A percentile compares a stretch with the other conserved stretches of the same genome.
These are phyloP conservation scores for Thryonomys swinderianus DNA, from an alignment of 2,113 vertebrate species.

Conservation along the genomic window DNA sequence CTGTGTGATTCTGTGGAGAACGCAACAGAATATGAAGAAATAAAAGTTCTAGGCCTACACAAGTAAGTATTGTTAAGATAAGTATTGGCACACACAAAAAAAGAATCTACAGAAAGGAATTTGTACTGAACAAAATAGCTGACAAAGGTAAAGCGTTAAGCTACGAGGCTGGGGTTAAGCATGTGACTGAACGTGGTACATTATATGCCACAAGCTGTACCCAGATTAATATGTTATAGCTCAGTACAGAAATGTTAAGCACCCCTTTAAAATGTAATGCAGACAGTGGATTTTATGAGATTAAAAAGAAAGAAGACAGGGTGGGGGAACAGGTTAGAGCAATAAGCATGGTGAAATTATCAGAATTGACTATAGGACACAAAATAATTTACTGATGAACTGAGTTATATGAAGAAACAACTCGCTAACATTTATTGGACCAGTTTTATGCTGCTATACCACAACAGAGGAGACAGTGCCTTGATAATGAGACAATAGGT, in stretches of 20 bases:
- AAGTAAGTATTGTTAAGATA: no score
- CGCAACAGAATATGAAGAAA: neutral
- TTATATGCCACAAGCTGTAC: neutral
- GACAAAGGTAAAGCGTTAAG: neutral
- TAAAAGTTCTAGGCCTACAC: neutral
- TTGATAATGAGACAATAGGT: neutral
- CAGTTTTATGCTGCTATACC: neutral
- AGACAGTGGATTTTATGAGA: neutral
- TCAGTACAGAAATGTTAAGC: neutral
- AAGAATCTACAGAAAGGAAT: neutral
- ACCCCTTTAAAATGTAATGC: neutral
- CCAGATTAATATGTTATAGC: neutral
- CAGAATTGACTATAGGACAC: neutral
- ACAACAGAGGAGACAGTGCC: neutral
- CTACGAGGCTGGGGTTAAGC: neutral
- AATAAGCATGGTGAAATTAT: neutral
- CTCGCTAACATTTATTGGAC: neutral
- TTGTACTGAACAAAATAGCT: neutral
- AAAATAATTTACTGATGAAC: neutral
- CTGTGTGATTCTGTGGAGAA: neutral
- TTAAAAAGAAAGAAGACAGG: neutral
- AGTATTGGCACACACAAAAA: neutral
- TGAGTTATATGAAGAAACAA: neutral
- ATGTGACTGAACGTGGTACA: no score
- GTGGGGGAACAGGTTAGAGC: neutral